phyloP scores from a whole-genome alignment of 2,797 vertebrate genomes.

The Sebastes steindachneri region DNA sequence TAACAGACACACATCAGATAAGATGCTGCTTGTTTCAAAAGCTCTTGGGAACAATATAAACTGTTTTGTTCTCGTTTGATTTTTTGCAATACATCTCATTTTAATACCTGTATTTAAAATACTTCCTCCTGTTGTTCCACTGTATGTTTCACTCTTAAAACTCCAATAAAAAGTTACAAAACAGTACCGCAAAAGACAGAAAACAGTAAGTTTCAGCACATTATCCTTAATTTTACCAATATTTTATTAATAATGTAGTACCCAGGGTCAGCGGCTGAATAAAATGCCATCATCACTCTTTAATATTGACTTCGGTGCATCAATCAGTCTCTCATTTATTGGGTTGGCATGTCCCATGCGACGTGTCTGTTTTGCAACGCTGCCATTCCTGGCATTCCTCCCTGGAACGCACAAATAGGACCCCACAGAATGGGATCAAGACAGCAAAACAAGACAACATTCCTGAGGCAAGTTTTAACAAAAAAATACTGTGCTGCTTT shows the following conservation, averaged over 20 bases:
- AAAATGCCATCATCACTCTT: conserved; percentile 47
- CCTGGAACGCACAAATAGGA: conserved; percentile 58
- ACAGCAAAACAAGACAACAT: conserved; percentile 70
- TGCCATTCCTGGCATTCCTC: conserved; percentile 76
- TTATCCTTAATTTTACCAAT: not conserved
- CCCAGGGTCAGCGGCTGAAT: conserved; percentile 2
- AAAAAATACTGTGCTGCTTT: conserved; percentile 21
- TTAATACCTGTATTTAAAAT: not conserved
- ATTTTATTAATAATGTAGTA: not conserved
- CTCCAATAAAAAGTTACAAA: not conserved
- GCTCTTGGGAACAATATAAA: conserved; percentile 23
- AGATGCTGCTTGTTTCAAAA: conserved; percentile 5
- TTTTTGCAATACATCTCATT: not conserved
- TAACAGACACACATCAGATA: conserved; percentile 19
- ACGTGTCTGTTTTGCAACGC: conserved; percentile 58
- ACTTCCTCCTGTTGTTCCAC: not conserved
- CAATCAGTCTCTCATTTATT: conserved; percentile 65
- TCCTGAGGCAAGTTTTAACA: conserved; percentile 79
- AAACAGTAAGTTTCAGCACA: not conserved
- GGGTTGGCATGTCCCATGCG: conserved; percentile 34
- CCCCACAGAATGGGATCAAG: conserved; percentile 54
- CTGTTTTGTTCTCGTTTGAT: not conserved
- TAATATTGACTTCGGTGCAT: conserved; percentile 41
- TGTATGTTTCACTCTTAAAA: not conserved
- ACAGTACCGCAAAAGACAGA: not conserved